These are phyloP conservation scores for Anabacerthia variegaticeps DNA, from an alignment of 2,797 vertebrate genomes.

Conservation along the genomic window DNA sequence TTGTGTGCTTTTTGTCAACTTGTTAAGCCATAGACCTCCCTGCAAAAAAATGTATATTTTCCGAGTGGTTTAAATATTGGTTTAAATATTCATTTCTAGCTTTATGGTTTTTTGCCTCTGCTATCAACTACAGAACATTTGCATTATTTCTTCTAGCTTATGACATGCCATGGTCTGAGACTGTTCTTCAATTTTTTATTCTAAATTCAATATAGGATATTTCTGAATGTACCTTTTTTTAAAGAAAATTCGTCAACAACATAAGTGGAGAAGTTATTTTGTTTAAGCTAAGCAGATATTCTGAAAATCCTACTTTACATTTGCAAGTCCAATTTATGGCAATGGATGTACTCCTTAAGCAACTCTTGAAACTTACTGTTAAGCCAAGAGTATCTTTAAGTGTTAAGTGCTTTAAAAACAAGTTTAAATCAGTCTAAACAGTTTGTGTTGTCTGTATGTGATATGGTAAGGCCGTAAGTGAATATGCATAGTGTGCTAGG, in stretches of 20 bases:
- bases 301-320: background rate
- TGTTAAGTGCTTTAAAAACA: background rate
- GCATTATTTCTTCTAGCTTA: background rate
- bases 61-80: background rate
- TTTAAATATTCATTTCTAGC: background rate
- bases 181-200: background rate
- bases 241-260: background rate
- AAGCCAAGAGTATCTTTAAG: background rate
- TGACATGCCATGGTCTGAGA: background rate
- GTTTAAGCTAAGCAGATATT: background rate
- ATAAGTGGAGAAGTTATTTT: background rate
- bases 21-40: background rate
- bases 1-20: background rate
- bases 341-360: background rate
- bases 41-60: background rate
- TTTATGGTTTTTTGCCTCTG: background rate
- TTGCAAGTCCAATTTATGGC: background rate
- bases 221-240: background rate
- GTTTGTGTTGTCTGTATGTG: background rate
- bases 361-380: background rate
- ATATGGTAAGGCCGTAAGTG: accelerated
- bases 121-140: background rate
- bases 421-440: background rate
- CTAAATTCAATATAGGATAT: background rate
- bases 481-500: background rate